Base-by-base conservation (phyloP, 64 coral and sea anemone species). In the Pocillopora damicornis region DNA sequence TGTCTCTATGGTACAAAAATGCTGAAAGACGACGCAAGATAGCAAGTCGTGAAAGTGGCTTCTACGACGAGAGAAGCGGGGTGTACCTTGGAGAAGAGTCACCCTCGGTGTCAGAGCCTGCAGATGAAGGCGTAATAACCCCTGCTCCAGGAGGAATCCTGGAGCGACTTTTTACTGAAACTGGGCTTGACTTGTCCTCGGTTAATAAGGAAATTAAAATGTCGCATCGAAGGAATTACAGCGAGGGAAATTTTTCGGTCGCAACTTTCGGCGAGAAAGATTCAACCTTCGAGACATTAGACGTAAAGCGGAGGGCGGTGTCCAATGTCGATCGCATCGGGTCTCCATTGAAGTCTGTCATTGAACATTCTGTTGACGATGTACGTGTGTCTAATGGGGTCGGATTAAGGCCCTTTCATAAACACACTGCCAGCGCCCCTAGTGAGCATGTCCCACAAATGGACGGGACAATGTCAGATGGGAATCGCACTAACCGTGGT, bases 31-130 rank as follows among this genome's bases (percentile, higher is more conserved):
- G 91, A 15, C 83, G 94, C 11, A 96, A 90, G 56, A 93, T 96
- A 73, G 94, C 76, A 57, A 96, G 76, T 2, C 78, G 88, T 61
- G 94, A 96, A 37, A 89, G 88, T 2, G 94, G 91, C 17, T 61
- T 95, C 35, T 99, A 99, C 66, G 97, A 99, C 73, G 97, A 95
- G 37, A 91, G 83, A 13, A 99, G 97, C 37, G 97, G 97, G 35
- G 97, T 99, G 2, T 99, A 99, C 62, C 68, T 99, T 6, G 97
- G 97, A 26, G 93, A 99, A 16, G 93, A 99, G 20, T 92, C 88
- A 26, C 76, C 90, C 22, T 73, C 71, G 1, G 82, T 75, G 72
- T 79, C 91, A 4, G 61, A 82, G 34, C 82, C 82, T 15, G 56
- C 76, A 13, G 34, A 15, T 76, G 86, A 88, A 16, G 25, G 56